A percentile compares a stretch with the other conserved stretches of the same genome.
These are phyloP conservation scores for Vanessa cardui DNA, from an alignment of 2,888 invertebrate genomes.

Conservation along the genomic window DNA sequence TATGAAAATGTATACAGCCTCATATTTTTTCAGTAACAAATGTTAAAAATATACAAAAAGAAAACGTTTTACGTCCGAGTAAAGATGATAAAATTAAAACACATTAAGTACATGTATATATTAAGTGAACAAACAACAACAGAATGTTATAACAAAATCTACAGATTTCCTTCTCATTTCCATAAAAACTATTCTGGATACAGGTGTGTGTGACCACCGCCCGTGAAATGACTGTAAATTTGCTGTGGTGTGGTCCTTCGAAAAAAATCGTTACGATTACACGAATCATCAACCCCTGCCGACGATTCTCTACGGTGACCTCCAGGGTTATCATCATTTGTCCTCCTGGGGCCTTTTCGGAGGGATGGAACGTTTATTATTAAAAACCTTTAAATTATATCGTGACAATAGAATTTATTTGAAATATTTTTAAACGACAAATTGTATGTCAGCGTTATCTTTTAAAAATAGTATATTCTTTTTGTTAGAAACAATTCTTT, in stretches of 20 bases:
- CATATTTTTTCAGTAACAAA: too few relatives aligned
- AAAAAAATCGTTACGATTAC: slow-evolving; percentile 73
- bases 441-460: too few relatives aligned
- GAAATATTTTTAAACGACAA: neutral
- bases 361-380: slow-evolving; percentile 20
- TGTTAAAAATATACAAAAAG: too few relatives aligned
- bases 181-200: slow-evolving; percentile 29
- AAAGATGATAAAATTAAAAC: too few relatives aligned
- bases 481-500: too few relatives aligned
- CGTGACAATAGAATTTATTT: neutral
- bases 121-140: neutral
- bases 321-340: slow-evolving; percentile 68
- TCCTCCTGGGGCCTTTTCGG: slow-evolving; percentile 48
- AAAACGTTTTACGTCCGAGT: too few relatives aligned
- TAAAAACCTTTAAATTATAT: neutral
- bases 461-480: too few relatives aligned
- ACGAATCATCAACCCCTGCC: slow-evolving; percentile 74
- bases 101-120: too few relatives aligned
- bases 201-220: slow-evolving; percentile 71
- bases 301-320: slow-evolving; percentile 71
- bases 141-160: neutral
- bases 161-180: slow-evolving; percentile 18
- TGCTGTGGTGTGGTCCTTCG: slow-evolving; percentile 78
- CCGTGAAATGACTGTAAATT: slow-evolving; percentile 80
- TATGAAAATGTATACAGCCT: too few relatives aligned